Evolutionary conservation across 1,140 invertebrate genomes (phyloP).

Genomic region (Charaxes varanes): DNA sequence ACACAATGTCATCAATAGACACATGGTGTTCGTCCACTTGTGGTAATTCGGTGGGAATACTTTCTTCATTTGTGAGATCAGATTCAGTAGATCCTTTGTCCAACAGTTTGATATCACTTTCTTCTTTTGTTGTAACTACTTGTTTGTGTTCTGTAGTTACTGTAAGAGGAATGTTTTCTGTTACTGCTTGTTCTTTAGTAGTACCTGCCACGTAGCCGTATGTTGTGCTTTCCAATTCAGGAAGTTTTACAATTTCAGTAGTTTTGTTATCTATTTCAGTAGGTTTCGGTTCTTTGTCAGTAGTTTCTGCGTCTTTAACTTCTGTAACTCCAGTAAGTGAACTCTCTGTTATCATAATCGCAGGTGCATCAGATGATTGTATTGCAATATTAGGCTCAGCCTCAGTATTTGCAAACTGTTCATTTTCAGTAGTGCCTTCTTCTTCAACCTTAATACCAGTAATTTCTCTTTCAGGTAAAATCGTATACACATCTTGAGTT

Average conservation of each 20-base stretch:
- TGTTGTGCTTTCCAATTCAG: not conserved
- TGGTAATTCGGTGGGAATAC: too few relatives aligned
- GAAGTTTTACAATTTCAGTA: not conserved
- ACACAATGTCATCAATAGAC: too few relatives aligned
- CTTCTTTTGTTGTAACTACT: not conserved
- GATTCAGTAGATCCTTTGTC: not conserved
- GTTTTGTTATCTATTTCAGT: not conserved
- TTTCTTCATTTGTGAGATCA: too few relatives aligned
- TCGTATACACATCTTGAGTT: not conserved
- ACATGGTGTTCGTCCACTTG: too few relatives aligned
- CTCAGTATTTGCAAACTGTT: not conserved
- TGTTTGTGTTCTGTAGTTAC: constrained; percentile 1
- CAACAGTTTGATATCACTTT: not conserved
- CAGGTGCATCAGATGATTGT: not conserved
- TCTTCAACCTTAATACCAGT: not conserved
- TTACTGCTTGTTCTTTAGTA: too few relatives aligned
- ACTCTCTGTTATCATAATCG: not conserved
- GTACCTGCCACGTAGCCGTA: not conserved
- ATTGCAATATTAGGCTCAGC: not conserved
- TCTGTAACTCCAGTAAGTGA: not conserved
- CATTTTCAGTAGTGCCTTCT: not conserved
- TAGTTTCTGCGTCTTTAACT: not conserved
- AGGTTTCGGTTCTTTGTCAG: too few relatives aligned
- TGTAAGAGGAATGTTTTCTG: not conserved
- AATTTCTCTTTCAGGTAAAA: not conserved